These are phyloP conservation scores for Microctonus hyperodae DNA, from an alignment of 2,888 invertebrate genomes.

Conservation along the genomic window DNA sequence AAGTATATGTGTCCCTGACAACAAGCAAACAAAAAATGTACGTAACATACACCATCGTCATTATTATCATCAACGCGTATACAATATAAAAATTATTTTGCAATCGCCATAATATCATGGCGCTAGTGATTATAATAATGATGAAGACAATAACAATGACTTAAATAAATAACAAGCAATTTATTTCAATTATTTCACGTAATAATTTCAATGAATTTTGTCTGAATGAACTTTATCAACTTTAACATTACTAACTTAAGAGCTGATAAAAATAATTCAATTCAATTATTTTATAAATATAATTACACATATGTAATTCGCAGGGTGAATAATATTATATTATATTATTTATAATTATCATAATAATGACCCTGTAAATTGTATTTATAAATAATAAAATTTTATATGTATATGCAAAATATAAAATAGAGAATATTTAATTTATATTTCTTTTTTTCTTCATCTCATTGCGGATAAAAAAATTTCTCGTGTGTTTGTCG, in stretches of 20 bases:
- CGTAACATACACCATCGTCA: slow-evolving; percentile 17
- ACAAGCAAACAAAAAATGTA: too few species aligned
- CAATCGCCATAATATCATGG: background rate
- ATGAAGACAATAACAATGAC: background rate
- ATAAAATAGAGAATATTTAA: too few species aligned
- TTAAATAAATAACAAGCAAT: background rate
- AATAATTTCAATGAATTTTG: too few species aligned
- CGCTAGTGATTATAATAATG: background rate
- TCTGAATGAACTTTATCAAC: too few species aligned
- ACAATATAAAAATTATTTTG: background rate
- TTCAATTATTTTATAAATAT: too few species aligned
- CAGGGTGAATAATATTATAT: too few species aligned
- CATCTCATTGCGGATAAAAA: background rate
- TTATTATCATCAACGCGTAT: slow-evolving; percentile 23
- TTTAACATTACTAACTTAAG: too few species aligned
- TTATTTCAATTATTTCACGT: too few species aligned
- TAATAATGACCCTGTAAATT: background rate
- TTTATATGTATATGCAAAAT: slow-evolving; percentile 9
- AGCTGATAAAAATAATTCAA: too few species aligned
- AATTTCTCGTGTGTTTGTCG: background rate
- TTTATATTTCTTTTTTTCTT: background rate
- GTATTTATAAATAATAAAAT: slow-evolving; percentile 16
- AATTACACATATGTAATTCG: too few species aligned
- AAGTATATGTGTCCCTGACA: slow-evolving; percentile 13
- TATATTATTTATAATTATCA: background rate